phyloP scores from a whole-genome alignment of 2,113 vertebrate species.

The Xyrauchen texanus region DNA sequence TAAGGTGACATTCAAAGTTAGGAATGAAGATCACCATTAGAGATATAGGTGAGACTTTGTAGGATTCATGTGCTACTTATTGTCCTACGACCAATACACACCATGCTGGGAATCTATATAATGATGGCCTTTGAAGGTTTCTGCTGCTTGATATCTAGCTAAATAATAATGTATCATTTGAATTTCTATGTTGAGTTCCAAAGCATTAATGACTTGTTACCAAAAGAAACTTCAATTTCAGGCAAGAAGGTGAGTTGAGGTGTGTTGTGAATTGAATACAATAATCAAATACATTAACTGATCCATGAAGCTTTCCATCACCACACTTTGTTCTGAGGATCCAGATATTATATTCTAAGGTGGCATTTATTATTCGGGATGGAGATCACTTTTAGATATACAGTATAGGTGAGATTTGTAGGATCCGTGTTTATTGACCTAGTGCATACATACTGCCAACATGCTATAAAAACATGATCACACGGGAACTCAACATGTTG shows the following conservation, averaged over 20 bases:
- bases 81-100: neutral
- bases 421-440: no score
- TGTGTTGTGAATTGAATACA: conserved; percentile 54
- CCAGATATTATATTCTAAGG: no score
- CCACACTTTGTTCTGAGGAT: conserved; percentile 1
- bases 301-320: conserved; percentile 49
- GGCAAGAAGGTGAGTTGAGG: conserved; percentile 47
- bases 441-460: no score
- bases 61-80: neutral
- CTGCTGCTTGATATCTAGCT: conserved; percentile 35
- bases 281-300: conserved; percentile 22
- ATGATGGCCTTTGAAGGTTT: conserved; percentile 42
- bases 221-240: conserved; percentile 46
- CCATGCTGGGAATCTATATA: neutral
- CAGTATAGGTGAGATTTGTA: no score
- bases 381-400: no score
- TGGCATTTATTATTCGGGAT: no score
- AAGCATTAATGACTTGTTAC: conserved; percentile 46
- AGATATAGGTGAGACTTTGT: conserved; percentile 4
- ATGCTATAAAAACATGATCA: no score
- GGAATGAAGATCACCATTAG: conserved; percentile 8
- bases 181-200: conserved; percentile 28
- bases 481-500: no score
- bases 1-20: conserved; percentile 42
- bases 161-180: conserved; percentile 41